Evolutionary conservation across 92 coral and sea anemone species (phyloP).

Genomic region (Parazoanthus darwini): DNA sequence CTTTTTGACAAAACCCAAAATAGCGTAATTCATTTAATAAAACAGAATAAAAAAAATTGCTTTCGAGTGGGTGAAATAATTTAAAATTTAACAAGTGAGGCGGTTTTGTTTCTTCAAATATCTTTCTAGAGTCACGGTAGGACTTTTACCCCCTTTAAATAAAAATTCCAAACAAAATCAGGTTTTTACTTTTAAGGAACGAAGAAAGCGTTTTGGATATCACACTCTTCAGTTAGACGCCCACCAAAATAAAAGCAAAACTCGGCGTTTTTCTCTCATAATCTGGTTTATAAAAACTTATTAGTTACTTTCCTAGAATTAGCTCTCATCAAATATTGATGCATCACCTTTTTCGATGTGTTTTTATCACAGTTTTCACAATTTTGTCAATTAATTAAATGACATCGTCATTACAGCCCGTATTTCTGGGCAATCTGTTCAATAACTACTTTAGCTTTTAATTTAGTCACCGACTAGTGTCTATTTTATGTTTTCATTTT

Average conservation of each 20-base stretch:
- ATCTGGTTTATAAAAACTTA: constrained; percentile 25
- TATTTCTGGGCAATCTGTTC: constrained; percentile 21
- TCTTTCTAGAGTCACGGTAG: constrained; percentile 49
- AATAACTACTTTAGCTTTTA: constrained; percentile 2
- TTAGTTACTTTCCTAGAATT: constrained; percentile 25
- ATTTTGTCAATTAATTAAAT: constrained; percentile 48
- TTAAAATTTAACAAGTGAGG: constrained; percentile 58
- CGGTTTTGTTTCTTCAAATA: constrained; percentile 39
- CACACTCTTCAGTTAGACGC: background rate
- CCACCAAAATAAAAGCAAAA: background rate
- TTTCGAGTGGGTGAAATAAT: constrained; percentile 51
- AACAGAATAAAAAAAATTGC: constrained; percentile 61
- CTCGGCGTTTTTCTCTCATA: constrained; percentile 1
- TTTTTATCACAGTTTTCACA: constrained; percentile 42
- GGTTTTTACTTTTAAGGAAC: background rate
- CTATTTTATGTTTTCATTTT: constrained; percentile 7
- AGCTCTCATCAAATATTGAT: constrained; percentile 34
- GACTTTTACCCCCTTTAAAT: constrained; percentile 44
- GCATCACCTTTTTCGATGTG: constrained; percentile 10
- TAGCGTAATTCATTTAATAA: constrained; percentile 74
- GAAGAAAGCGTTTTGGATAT: background rate
- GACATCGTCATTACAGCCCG: constrained; percentile 39
- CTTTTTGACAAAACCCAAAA: constrained; percentile 53
- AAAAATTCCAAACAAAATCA: constrained; percentile 7
- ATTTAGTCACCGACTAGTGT: constrained; percentile 1